Evolutionary conservation across 1,140 invertebrate genomes (phyloP), one percentile per base, ranked within the genome.

Genomic region (Pseudomyrmex dendroicus): DNA sequence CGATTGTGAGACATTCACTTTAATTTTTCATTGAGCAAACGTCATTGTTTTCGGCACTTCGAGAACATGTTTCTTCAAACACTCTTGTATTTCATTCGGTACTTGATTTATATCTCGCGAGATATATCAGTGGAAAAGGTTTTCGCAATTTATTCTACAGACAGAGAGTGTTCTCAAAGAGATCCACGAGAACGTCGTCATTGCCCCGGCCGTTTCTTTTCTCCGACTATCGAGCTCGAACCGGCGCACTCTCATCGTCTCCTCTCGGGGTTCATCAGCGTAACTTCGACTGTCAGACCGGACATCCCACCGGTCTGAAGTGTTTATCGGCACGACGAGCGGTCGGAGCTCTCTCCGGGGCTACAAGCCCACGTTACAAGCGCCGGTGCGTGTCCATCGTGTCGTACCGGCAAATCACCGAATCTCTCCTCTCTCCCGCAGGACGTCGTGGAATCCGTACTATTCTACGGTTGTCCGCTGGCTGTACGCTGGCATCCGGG

Each of bases 351-450:
- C 35, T 35, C 76, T 59, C 66, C 68, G 57, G 35, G 35, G 54
- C 54, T 84, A 88, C 86, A 88, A 64, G 86, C 17, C 78, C 83
- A 17, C 68, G 83, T 88, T 88, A 88, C 87, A 88, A 88, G 87
- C 83, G 77, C 83, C 84, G 67, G 77, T 83, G 82, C 87, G 72
- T 88, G 87, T 88, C 77, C 83, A 15, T 46, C 86, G 84, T 88
- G 87, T 88, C 87, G 86, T 73, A 77, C 77, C 78, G 86, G 87
- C 87, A 88, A 88, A 88, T 88, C 84, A 88, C 86, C 87, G 87
- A 88, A 88, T 80, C 76, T 80, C 54, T 80, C 54, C 66, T 72
- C 76, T 88, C 84, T 63, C 61, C 59, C 56, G 72, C 72, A 63
- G 72, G 83, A 85, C 84, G 73, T 73, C 68, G 78, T 88, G 87